Conservation (phyloP, 2,113 vertebrate genomes). For the Rattus rattus region DNA sequence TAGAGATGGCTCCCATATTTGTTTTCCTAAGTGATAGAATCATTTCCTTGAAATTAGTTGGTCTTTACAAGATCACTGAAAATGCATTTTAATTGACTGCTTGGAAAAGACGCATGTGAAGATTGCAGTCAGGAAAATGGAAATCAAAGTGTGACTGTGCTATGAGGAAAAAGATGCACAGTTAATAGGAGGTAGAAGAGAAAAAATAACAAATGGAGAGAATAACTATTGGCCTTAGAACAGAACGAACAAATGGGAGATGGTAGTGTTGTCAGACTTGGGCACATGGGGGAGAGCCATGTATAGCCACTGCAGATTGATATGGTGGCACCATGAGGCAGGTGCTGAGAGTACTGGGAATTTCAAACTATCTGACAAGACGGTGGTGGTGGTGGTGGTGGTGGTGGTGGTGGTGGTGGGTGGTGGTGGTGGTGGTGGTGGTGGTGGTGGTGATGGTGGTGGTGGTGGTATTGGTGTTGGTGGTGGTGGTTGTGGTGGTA, state of each 20-base stretch:
- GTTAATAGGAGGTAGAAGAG: background rate
- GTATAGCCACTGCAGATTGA: background rate
- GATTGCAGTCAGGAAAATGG: background rate
- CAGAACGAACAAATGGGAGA: background rate
- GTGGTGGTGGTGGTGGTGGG: background rate
- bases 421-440: background rate
- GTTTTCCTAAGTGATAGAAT: slow-evolving; percentile 21
- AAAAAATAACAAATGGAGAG: background rate
- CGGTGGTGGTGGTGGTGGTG: background rate
- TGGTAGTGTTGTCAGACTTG: background rate
- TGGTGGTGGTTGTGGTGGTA: background rate
- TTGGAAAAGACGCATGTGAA: background rate
- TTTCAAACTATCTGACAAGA: background rate
- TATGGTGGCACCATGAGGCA: background rate
- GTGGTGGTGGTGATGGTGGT: background rate
- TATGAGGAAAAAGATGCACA: background rate
- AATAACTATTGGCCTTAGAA: background rate
- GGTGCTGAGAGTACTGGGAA: background rate
- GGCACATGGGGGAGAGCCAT: background rate
- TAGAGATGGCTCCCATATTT: background rate
- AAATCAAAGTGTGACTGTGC: background rate
- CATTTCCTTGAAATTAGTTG: slow-evolving; percentile 21
- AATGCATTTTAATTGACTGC: background rate
- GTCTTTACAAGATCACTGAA: background rate
- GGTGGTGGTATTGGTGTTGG: background rate